Evolutionary conservation across 2,113 vertebrate genomes (phyloP).

Genomic region (Montifringilla adamsi): DNA sequence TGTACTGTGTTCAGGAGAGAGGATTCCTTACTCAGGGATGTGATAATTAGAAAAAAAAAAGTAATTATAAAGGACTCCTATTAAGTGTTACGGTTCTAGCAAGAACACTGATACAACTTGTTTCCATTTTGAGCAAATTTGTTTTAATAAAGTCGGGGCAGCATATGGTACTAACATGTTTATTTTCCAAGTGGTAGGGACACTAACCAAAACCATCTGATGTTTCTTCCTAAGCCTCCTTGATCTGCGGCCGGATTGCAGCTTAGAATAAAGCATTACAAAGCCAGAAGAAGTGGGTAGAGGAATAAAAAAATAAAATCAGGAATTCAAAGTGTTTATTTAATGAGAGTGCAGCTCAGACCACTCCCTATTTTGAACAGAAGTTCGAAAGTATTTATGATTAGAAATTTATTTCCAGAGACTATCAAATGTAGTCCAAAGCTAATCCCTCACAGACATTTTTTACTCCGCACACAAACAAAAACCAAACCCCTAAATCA

Average conservation of each 20-base stretch:
- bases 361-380: not conserved
- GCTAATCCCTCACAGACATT: not conserved
- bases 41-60: not conserved
- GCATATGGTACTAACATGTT: conserved; percentile 33
- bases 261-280: conserved; percentile 7
- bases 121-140: not conserved
- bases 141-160: conserved; percentile 4
- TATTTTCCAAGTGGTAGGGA: conserved; percentile 21
- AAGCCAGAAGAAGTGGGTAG: conserved; percentile 6
- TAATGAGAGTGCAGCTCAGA: not conserved
- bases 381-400: not conserved
- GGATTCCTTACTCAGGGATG: not conserved
- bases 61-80: not conserved
- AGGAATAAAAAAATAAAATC: not conserved
- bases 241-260: conserved; percentile 62
- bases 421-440: not conserved
- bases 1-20: not conserved
- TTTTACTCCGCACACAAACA: not conserved
- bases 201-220: conserved; percentile 51
- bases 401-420: not conserved
- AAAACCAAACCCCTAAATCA: not conserved
- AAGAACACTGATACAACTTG: not conserved
- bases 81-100: not conserved
- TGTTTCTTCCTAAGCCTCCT: conserved; percentile 59
- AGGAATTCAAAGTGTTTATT: not conserved